Evolutionary conservation across 1,140 invertebrate species (phyloP).

Genomic region (Solen grandis): DNA sequence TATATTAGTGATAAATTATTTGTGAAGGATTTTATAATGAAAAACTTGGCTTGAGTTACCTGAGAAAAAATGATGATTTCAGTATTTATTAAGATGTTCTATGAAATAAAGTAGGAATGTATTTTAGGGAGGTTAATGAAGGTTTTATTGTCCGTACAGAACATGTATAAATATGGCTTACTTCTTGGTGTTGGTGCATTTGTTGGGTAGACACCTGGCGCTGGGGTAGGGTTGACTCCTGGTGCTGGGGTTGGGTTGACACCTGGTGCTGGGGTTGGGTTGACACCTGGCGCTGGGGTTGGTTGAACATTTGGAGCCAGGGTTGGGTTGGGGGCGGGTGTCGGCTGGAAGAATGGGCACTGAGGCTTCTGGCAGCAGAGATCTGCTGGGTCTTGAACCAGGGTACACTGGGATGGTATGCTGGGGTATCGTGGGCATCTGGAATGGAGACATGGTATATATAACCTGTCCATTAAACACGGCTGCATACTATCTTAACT

Average conservation of each 20-base stretch:
- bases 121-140: not conserved
- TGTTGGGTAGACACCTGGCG: too few species aligned
- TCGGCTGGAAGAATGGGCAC: conserved; percentile 55
- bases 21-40: too few species aligned
- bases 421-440: conserved; percentile 67
- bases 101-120: not conserved
- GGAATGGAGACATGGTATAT: too few species aligned
- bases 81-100: too few species aligned
- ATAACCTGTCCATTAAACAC: too few species aligned
- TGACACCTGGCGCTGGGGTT: not conserved
- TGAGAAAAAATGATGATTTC: too few species aligned
- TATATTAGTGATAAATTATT: too few species aligned
- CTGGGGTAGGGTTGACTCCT: too few species aligned
- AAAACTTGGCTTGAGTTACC: too few species aligned
- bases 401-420: conserved; percentile 64
- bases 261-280: conserved; percentile 22
- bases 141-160: too few species aligned
- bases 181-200: conserved; percentile 57
- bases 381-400: conserved; percentile 67
- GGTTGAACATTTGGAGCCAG: conserved; percentile 19
- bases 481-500: too few species aligned
- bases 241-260: conserved; percentile 34
- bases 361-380: conserved; percentile 70
- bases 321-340: conserved; percentile 16
- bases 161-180: too few species aligned